phyloP scores from a whole-genome alignment of 2,888 invertebrate genomes.

The Mimas tiliae region DNA sequence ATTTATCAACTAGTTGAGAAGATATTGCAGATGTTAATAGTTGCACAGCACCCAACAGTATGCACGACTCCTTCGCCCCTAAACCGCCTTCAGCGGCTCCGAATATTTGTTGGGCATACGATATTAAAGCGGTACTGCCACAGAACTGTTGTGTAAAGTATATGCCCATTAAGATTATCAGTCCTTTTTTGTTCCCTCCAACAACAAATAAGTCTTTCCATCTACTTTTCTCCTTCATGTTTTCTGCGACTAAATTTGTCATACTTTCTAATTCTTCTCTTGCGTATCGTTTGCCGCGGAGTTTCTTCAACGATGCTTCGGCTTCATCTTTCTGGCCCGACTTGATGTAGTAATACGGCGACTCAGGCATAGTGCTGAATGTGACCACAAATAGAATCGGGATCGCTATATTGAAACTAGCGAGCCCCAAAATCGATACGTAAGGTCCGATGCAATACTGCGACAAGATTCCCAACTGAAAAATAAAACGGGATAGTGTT shows the following conservation, averaged over 20 bases:
- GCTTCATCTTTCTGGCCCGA: conserved; percentile 80
- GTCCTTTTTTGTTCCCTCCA: conserved; percentile 81
- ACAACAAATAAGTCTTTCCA: conserved; percentile 77
- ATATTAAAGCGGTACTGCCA: conserved; percentile 84
- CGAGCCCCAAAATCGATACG: conserved; percentile 82
- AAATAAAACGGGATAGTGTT: not conserved
- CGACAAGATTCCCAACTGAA: conserved; percentile 84
- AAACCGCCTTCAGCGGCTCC: conserved; percentile 77
- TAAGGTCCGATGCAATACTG: conserved; percentile 86
- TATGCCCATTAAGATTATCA: conserved; percentile 84
- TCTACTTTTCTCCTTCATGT: conserved; percentile 78
- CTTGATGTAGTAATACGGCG: conserved; percentile 85
- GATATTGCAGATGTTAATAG: conserved; percentile 83
- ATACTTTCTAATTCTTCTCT: conserved; percentile 82
- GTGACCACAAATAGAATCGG: conserved; percentile 83
- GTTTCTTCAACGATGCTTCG: conserved; percentile 79
- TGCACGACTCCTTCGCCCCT: conserved; percentile 78
- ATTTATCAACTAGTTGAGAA: conserved; percentile 84
- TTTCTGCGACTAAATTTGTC: conserved; percentile 79
- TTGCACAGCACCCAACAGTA: conserved; percentile 82
- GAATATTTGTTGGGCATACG: conserved; percentile 87
- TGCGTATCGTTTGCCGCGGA: conserved; percentile 83
- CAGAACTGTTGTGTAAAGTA: conserved; percentile 87
- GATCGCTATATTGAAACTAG: conserved; percentile 82
- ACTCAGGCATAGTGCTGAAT: conserved; percentile 87